A percentile compares a stretch with the other conserved stretches of the same genome.
Evolutionary conservation across 2,113 vertebrate species (phyloP).

Genomic region (Neoarius graeffei): DNA sequence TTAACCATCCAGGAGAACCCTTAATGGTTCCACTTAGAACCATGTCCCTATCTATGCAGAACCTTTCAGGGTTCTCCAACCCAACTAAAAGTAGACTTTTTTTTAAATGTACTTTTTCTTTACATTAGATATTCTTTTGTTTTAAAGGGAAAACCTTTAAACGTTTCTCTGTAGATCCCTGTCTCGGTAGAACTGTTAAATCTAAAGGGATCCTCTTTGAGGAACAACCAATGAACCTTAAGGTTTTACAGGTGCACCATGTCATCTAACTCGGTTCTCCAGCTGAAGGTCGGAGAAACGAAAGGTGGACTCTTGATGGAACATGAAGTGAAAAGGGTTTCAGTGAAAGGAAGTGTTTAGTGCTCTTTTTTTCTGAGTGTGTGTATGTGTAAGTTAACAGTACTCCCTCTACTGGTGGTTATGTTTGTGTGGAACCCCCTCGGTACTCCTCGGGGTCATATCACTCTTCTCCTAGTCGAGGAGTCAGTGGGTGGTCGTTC

Average conservation of each 20-base stretch:
- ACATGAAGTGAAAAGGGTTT: not conserved
- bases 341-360: not conserved
- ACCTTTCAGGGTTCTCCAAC: not conserved
- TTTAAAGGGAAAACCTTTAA: not conserved
- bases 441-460: slow-evolving; percentile 47
- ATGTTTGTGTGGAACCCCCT: slow-evolving; percentile 20
- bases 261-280: not conserved
- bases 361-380: not conserved
- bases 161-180: not conserved
- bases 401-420: slow-evolving; percentile 38
- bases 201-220: not conserved
- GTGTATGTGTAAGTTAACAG: not conserved
- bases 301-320: not conserved
- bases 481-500: slow-evolving; percentile 49
- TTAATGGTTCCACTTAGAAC: not conserved
- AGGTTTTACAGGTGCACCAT: not conserved
- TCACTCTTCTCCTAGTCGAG: slow-evolving; percentile 41
- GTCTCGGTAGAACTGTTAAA: not conserved
- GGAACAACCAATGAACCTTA: not conserved
- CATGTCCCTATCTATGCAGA: not conserved
- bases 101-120: not conserved
- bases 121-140: not conserved
- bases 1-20: not conserved
- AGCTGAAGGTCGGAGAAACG: not conserved
- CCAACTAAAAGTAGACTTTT: not conserved